Conservation (phyloP, 2,888 invertebrate species). For the Chrysodeixis includens region DNA sequence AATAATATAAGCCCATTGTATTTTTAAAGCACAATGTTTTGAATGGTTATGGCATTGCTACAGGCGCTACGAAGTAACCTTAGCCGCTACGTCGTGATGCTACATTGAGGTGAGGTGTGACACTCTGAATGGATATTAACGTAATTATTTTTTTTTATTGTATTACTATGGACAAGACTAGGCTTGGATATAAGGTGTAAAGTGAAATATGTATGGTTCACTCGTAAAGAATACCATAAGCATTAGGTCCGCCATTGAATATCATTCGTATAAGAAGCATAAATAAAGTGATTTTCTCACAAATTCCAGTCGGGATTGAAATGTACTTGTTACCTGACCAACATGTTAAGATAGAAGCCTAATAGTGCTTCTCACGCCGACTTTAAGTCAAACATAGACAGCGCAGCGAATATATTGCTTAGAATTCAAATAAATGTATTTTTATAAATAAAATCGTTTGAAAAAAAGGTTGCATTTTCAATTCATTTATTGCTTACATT, state of each 20-base stretch:
- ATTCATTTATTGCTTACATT: too few species aligned
- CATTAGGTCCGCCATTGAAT: too few species aligned
- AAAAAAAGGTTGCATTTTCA: background rate
- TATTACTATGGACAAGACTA: too few species aligned
- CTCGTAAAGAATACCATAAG: too few species aligned
- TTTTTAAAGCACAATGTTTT: too few species aligned
- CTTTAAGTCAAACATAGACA: slow-evolving; percentile 31
- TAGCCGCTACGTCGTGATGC: background rate
- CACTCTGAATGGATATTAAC: too few species aligned
- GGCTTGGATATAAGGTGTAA: too few species aligned
- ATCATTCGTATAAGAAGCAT: too few species aligned
- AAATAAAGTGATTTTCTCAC: slow-evolving; percentile 14
- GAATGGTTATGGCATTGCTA: background rate
- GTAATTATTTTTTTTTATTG: too few species aligned
- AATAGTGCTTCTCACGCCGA: slow-evolving; percentile 21
- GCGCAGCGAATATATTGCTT: slow-evolving; percentile 4
- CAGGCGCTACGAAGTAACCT: background rate
- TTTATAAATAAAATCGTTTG: background rate
- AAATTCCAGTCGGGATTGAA: slow-evolving; percentile 8
- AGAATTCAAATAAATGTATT: background rate
- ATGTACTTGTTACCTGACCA: slow-evolving; percentile 13
- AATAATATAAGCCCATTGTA: too few species aligned
- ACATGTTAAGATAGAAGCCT: slow-evolving; percentile 22
- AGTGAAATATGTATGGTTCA: too few species aligned
- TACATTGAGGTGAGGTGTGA: too few species aligned